phyloP scores from a whole-genome alignment of 1,140 invertebrate species.

The Halesus radiatus region DNA sequence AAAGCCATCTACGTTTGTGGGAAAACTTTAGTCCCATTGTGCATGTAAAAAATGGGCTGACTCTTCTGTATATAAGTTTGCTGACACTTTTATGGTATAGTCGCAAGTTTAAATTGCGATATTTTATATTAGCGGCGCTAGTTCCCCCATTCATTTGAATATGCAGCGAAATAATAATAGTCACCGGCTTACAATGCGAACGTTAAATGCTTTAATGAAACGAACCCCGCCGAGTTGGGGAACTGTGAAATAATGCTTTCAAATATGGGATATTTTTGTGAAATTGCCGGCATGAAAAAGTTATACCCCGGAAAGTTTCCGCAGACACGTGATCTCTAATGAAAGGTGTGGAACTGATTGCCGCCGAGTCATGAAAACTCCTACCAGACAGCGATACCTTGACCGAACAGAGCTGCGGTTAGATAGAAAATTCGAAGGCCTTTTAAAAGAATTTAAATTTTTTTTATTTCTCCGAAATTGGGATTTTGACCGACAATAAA shows the following conservation, averaged over 20 bases:
- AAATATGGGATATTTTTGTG: not conserved
- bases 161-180: conserved; percentile 1
- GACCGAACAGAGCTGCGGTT: too few relatives aligned
- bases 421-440: too few relatives aligned
- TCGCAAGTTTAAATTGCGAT: conserved; percentile 19
- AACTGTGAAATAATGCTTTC: not conserved
- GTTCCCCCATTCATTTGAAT: conserved; percentile 1
- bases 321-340: not conserved
- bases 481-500: too few relatives aligned
- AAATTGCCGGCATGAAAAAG: not conserved
- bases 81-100: conserved; percentile 25
- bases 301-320: not conserved
- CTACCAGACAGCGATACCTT: not conserved
- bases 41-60: conserved; percentile 2
- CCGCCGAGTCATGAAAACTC: not conserved
- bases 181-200: not conserved
- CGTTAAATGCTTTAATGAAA: not conserved
- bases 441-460: too few relatives aligned
- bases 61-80: not conserved
- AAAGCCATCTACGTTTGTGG: conserved; percentile 4
- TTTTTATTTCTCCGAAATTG: too few relatives aligned
- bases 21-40: conserved; percentile 20
- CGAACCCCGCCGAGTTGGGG: too few relatives aligned
- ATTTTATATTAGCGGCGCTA: not conserved
- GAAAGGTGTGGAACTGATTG: conserved; percentile 15